These are phyloP conservation scores for Drosophila mimica DNA, from an alignment of 2,888 invertebrate genomes.

Conservation along the genomic window DNA sequence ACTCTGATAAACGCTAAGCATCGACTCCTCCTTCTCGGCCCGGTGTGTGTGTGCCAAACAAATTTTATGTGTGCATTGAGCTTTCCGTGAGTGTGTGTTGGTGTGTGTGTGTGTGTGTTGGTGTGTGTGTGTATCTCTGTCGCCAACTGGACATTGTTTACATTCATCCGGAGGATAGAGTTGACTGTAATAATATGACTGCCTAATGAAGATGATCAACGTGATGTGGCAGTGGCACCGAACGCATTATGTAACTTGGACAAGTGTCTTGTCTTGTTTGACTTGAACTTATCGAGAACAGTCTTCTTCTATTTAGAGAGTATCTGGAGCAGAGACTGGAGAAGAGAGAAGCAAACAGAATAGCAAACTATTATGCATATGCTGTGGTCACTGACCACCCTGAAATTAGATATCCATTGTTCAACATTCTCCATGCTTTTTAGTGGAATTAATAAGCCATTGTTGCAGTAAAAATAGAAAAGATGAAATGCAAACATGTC, in stretches of 20 bases:
- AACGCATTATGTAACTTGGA: slow-evolving; percentile 65
- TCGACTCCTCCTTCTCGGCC: slow-evolving; percentile 35
- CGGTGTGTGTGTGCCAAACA: slow-evolving; percentile 58
- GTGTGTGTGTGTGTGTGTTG: slow-evolving; percentile 46
- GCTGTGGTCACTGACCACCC: slow-evolving; percentile 26
- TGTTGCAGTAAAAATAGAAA: neutral
- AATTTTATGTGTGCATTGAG: slow-evolving; percentile 63
- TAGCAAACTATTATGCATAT: slow-evolving; percentile 4
- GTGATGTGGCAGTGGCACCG: slow-evolving; percentile 20
- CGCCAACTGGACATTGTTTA: slow-evolving; percentile 65
- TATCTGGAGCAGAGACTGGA: neutral
- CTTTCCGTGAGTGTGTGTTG: slow-evolving; percentile 46
- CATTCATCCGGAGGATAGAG: slow-evolving; percentile 37
- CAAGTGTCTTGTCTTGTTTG: slow-evolving; percentile 72
- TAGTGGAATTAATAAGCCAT: slow-evolving; percentile 2
- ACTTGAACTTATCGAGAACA: slow-evolving; percentile 65
- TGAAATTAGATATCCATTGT: slow-evolving; percentile 22
- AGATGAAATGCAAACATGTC: neutral
- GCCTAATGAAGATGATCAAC: slow-evolving; percentile 54
- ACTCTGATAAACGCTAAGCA: slow-evolving; percentile 44
- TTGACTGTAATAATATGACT: slow-evolving; percentile 27
- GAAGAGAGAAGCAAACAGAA: neutral
- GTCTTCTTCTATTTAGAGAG: slow-evolving; percentile 26
- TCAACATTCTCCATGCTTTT: neutral
- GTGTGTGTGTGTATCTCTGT: slow-evolving; percentile 53